Conservation (phyloP, 2,797 vertebrate genomes). For the Danio tinwini region DNA sequence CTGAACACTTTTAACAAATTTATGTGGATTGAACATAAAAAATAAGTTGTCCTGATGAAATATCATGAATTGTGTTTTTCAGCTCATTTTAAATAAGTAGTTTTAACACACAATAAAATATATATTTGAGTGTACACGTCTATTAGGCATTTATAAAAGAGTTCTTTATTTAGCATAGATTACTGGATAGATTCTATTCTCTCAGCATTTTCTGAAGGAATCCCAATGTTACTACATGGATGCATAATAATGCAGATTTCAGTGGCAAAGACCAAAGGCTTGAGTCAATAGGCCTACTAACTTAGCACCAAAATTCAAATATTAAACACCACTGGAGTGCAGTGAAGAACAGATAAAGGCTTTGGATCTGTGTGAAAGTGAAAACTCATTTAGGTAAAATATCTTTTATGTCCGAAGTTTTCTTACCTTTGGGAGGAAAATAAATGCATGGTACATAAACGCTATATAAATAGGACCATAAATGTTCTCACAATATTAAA, state of each 20-base stretch:
- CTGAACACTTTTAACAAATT: too few species aligned
- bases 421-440: background rate
- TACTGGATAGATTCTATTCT: conserved; percentile 27
- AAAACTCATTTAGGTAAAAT: conserved; percentile 14
- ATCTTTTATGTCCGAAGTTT: background rate
- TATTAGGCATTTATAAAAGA: background rate
- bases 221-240: background rate
- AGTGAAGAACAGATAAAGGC: background rate
- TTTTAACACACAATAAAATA: too few species aligned
- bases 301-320: conserved; percentile 21
- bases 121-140: too few species aligned
- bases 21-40: too few species aligned
- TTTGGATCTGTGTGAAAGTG: conserved; percentile 5
- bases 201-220: conserved; percentile 16
- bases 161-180: background rate
- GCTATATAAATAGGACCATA: too few species aligned
- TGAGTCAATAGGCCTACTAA: background rate
- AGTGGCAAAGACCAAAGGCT: conserved; percentile 3
- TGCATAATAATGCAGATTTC: conserved; percentile 29
- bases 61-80: too few species aligned
- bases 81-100: too few species aligned
- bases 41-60: too few species aligned
- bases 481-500: too few species aligned
- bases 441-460: too few species aligned
- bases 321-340: conserved; percentile 21